Base-by-base conservation (phyloP, 53 echinoderm and acorn worm genomes). In the Glandiceps talaboti region DNA sequence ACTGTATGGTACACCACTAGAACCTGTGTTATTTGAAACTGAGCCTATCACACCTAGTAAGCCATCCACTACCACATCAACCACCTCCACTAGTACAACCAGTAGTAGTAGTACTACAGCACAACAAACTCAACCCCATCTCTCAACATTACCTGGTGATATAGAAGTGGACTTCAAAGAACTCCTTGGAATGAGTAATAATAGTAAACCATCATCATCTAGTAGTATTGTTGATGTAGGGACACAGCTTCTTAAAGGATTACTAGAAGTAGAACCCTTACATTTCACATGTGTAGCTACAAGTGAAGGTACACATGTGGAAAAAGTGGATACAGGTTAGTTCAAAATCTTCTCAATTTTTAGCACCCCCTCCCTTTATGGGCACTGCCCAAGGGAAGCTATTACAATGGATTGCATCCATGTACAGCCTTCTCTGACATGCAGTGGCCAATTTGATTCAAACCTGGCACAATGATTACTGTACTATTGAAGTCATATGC, bases 241-340 rank as follows among this genome's bases (percentile, higher is more conserved):
- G 29, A 81, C 85, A 31, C 85, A 94, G 82, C 91, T 99, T 80
- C 93, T 94, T 89, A 87, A 87, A 74, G 99, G 99, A 0, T 85
- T 99, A 14, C 91, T 99, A 45, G 99, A 99, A 78, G 99, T 99
- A 83, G 99, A 99, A 31, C 99, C 99, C 0, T 82, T 99, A 31
- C 99, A 94, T 78, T 99, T 99, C 75, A 80, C 85, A n/a, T 99
- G 91, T 45, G 93, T 93, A 78, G 91, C 91, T 14, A 99, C 94
- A 76, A 99, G 99, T 79, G 99, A 99, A 80, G 93, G 99, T 1
- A 93, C 99, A 12, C 88, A 94, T 29, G 91, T 90, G 29, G 87
- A 87, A 27, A 83, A 87, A 30, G 83, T 87, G 33, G 92, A 86
- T 31, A 81, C 87, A 81, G 90, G 92, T 92, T 28, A 86, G 89